These are phyloP conservation scores for Akabosia matsudoensis DNA, from an alignment of 1,140 invertebrate species.

Conservation along the genomic window DNA sequence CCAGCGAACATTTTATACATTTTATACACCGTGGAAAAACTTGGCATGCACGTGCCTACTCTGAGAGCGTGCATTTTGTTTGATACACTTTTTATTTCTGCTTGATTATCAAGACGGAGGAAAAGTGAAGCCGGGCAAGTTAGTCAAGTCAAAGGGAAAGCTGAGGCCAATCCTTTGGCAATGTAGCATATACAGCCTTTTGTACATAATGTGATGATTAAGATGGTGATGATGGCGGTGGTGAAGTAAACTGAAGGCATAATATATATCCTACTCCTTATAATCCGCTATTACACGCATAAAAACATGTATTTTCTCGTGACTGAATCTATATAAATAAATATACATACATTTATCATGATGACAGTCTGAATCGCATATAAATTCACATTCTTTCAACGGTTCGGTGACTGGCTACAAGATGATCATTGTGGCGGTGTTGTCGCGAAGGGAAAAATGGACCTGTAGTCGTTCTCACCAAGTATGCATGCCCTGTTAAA, in stretches of 20 bases:
- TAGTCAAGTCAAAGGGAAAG: slow-evolving; percentile 15
- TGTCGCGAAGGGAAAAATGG: no score
- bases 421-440: no score
- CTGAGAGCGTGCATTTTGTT: background rate
- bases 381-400: slow-evolving; percentile 20
- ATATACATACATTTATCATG: slow-evolving; percentile 7
- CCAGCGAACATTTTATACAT: no score
- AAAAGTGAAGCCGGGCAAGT: slow-evolving; percentile 14
- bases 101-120: slow-evolving; percentile 6
- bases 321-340: background rate
- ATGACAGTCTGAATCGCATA: background rate
- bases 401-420: background rate
- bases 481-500: background rate
- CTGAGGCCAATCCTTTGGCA: background rate
- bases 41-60: background rate
- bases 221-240: background rate
- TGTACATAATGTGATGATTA: background rate
- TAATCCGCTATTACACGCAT: background rate
- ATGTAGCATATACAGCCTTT: background rate
- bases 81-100: background rate
- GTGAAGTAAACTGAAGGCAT: background rate
- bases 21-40: no score
- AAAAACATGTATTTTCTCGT: background rate
- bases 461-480: no score
- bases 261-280: slow-evolving; percentile 1